Percentiles rank a stretch among this genome's conserved stretches.
These are phyloP conservation scores for Folsomia candida DNA, from an alignment of 2,888 invertebrate species.

Conservation along the genomic window DNA sequence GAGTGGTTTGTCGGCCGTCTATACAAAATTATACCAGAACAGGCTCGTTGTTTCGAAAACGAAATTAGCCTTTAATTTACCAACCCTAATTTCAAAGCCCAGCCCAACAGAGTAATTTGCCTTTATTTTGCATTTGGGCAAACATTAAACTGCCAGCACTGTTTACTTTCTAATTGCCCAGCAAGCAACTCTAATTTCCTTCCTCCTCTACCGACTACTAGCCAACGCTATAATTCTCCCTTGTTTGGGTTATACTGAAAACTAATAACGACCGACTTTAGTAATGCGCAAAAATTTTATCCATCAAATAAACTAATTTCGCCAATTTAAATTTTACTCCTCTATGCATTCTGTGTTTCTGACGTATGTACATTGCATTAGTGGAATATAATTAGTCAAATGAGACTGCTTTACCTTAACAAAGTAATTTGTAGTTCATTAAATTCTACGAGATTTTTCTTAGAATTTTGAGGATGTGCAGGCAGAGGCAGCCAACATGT, in stretches of 20 bases:
- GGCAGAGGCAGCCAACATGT: slow-evolving; percentile 7
- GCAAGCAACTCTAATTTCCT: slow-evolving; percentile 2
- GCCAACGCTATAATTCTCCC: too few relatives aligned
- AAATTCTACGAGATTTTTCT: background rate
- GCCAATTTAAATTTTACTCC: background rate
- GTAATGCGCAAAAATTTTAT: background rate
- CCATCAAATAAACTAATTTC: background rate
- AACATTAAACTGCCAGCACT: slow-evolving; percentile 4
- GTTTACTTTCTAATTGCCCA: background rate
- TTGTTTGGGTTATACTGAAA: background rate
- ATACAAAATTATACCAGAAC: too few relatives aligned
- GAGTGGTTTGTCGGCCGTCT: too few relatives aligned
- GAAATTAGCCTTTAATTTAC: slow-evolving; percentile 6
- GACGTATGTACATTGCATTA: background rate
- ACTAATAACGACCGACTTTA: background rate
- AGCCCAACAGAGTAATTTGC: background rate
- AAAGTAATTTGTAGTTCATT: background rate
- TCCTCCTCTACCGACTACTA: too few relatives aligned
- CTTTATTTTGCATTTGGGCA: background rate
- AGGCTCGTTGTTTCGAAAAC: slow-evolving; percentile 2
- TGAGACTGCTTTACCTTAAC: background rate
- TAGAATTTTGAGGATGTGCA: background rate
- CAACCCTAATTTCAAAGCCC: background rate
- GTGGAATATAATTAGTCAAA: background rate
- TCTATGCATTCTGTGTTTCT: too few relatives aligned